Evolutionary conservation across 2,113 vertebrate species (phyloP).

Genomic region (Xyliphius kryptos): DNA sequence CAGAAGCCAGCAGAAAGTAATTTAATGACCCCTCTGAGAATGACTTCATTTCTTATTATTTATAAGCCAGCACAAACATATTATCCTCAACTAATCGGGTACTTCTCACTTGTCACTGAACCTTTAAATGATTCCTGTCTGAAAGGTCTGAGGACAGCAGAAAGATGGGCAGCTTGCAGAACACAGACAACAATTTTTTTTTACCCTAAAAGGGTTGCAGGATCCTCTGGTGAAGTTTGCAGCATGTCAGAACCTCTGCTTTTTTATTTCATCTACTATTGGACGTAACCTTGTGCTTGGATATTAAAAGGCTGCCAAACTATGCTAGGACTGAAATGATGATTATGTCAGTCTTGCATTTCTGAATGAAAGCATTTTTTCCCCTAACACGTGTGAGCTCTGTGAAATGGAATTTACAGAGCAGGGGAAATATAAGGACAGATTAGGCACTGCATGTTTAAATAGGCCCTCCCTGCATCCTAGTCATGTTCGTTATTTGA

Average conservation of each 20-base stretch:
- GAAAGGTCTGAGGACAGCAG: constrained; percentile 11
- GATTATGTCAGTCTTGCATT: constrained; percentile 13
- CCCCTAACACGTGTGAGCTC: constrained; percentile 8
- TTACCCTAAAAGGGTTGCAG: neutral
- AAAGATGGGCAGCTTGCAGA: constrained; percentile 4
- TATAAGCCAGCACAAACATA: neutral
- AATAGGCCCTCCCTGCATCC: constrained; percentile 25
- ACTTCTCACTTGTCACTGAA: constrained; percentile 12
- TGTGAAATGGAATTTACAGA: constrained; percentile 3
- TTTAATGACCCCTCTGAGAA: constrained; percentile 28
- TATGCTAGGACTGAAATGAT: constrained; percentile 7
- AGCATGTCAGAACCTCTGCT: constrained; percentile 6
- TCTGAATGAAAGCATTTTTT: constrained; percentile 5
- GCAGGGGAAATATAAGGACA: constrained; percentile 14
- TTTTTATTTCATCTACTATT: constrained; percentile 6
- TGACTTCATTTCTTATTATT: constrained; percentile 7
- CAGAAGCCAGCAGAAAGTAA: constrained; percentile 31
- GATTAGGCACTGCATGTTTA: constrained; percentile 24
- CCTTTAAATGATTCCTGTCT: constrained; percentile 24
- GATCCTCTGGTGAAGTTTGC: neutral
- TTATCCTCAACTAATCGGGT: constrained; percentile 33
- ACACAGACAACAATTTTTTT: neutral
- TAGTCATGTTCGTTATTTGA: constrained; percentile 29
- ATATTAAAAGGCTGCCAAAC: constrained; percentile 20
- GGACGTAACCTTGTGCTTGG: constrained; percentile 2